phyloP scores from a whole-genome alignment of 2,113 vertebrate genomes.

The Pogona vitticeps region DNA sequence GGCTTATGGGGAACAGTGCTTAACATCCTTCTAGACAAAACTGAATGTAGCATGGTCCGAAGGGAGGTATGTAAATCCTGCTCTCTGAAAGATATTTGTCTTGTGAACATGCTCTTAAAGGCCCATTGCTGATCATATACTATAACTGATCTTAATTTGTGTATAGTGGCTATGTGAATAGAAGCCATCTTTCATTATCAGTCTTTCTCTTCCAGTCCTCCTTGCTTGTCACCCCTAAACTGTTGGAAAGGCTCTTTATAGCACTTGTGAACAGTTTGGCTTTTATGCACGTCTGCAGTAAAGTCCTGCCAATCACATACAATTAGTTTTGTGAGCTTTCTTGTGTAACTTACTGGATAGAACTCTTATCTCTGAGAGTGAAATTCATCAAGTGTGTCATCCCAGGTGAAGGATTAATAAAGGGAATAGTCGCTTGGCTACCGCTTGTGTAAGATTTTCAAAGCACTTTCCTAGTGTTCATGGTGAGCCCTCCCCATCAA shows the following conservation, averaged over 20 bases:
- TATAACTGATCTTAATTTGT: not conserved
- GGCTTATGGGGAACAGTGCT: conserved; percentile 94
- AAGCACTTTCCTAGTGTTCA: too few species aligned
- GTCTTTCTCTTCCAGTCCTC: not conserved
- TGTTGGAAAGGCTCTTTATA: not conserved
- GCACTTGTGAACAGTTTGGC: not conserved
- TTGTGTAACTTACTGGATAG: too few species aligned
- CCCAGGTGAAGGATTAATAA: too few species aligned
- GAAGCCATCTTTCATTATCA: not conserved
- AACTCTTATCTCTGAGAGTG: too few species aligned
- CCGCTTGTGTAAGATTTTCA: too few species aligned
- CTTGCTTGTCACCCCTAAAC: not conserved
- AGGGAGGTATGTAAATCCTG: conserved; percentile 84
- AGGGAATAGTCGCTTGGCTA: too few species aligned
- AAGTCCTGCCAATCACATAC: too few species aligned
- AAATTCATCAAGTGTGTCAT: too few species aligned
- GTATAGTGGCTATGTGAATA: not conserved
- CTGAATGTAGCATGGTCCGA: conserved; percentile 94
- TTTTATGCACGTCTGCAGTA: not conserved
- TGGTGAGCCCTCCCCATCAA: too few species aligned
- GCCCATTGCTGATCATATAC: not conserved
- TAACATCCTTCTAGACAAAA: conserved; percentile 92
- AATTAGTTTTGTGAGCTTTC: too few species aligned
- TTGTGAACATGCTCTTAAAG: not conserved
- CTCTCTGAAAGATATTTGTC: not conserved